Evolutionary conservation across 2,113 vertebrate genomes (phyloP).

Genomic region (Porphyrio hochstetteri): DNA sequence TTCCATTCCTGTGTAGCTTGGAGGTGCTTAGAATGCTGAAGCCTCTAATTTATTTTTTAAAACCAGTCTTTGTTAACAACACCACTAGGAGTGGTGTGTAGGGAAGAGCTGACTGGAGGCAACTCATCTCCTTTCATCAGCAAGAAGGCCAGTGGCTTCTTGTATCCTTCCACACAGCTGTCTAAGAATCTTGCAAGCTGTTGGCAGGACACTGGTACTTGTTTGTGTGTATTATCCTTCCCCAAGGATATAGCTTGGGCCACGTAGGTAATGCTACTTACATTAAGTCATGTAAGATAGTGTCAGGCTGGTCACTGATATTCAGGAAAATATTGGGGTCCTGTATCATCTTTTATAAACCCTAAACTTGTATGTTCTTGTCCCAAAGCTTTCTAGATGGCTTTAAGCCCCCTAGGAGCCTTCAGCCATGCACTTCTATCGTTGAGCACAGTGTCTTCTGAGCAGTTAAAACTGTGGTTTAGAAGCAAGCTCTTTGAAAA

Average conservation of each 20-base stretch:
- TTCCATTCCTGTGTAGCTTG: not conserved
- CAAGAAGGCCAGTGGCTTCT: not conserved
- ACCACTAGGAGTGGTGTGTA: not conserved
- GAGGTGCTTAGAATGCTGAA: not conserved
- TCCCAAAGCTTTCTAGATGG: not conserved
- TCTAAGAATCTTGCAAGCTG: not conserved
- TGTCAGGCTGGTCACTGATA: not conserved
- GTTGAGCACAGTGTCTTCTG: not conserved
- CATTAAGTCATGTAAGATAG: not conserved
- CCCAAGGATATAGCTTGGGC: not conserved
- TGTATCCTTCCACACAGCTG: not conserved
- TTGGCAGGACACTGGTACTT: not conserved
- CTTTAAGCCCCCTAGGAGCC: not conserved
- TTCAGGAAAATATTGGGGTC: not conserved
- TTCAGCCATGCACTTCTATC: not conserved
- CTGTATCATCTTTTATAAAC: not conserved
- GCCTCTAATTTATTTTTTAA: not conserved
- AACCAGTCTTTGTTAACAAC: not conserved
- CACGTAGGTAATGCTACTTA: not conserved
- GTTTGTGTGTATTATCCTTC: not conserved
- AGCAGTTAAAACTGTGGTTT: not conserved
- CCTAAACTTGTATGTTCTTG: fast-evolving
- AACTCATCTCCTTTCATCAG: not conserved
- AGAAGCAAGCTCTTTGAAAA: not conserved
- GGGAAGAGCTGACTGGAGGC: not conserved